phyloP scores from a whole-genome alignment of 2,797 vertebrate genomes.

The Halcyon chelicuti region DNA sequence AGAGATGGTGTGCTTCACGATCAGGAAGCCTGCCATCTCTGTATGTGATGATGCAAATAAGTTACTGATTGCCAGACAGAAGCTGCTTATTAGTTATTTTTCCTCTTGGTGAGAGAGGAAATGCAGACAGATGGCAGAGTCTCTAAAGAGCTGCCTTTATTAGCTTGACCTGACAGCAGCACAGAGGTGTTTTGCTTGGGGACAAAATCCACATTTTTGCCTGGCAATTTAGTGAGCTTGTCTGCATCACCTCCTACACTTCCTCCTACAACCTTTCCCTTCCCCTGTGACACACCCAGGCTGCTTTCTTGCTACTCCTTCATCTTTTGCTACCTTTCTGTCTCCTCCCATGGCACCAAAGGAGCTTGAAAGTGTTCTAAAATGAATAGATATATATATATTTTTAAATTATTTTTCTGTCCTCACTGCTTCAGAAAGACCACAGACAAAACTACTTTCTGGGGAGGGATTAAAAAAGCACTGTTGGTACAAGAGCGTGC shows the following conservation, averaged over 20 bases:
- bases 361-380: background rate
- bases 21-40: conserved; percentile 4
- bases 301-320: background rate
- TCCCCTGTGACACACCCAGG: conserved; percentile 16
- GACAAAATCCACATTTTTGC: conserved; percentile 50
- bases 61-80: conserved; percentile 50
- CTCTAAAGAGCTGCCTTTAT: conserved; percentile 45
- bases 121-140: background rate
- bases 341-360: background rate
- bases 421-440: background rate
- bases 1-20: background rate
- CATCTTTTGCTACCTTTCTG: background rate
- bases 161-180: conserved; percentile 46
- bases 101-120: conserved; percentile 42
- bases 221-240: conserved; percentile 64
- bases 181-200: conserved; percentile 63
- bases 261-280: conserved; percentile 52
- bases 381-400: background rate
- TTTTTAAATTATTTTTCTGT: background rate
- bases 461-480: background rate
- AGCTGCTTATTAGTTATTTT: conserved; percentile 66
- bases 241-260: conserved; percentile 50
- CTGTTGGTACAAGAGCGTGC: background rate
- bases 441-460: background rate
- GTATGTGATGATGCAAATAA: conserved; percentile 26